These are phyloP conservation scores for Melanerpes aurifrons DNA, from an alignment of 2,113 vertebrate species.

Conservation along the genomic window DNA sequence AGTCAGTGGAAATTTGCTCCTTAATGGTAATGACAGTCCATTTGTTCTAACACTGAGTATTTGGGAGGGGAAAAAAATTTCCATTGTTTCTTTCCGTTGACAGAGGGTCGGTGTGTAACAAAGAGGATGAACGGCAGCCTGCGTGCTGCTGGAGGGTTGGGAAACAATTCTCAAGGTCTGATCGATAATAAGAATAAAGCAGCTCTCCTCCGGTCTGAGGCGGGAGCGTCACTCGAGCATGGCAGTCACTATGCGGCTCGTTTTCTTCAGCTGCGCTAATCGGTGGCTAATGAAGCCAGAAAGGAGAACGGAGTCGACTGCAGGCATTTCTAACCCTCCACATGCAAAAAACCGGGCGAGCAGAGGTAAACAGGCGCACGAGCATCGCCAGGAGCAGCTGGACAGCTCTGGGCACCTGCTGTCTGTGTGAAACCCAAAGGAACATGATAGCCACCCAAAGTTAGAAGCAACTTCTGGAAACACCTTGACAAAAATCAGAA, in stretches of 20 bases:
- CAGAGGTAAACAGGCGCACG: accelerated
- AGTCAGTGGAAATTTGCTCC: not conserved
- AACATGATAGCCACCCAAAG: not conserved
- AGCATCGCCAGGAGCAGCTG: not conserved
- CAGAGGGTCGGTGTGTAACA: not conserved
- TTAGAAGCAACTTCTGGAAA: not conserved
- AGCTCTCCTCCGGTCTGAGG: not conserved
- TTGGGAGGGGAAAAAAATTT: not conserved
- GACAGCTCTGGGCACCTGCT: not conserved
- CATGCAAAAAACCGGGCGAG: accelerated
- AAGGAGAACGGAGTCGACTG: not conserved
- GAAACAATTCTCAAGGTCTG: not conserved
- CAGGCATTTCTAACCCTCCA: not conserved
- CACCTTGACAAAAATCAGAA: not conserved
- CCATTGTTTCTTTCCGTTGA: conserved; percentile 12
- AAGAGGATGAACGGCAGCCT: conserved; percentile 18
- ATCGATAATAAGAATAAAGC: not conserved
- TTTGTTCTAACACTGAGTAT: not conserved
- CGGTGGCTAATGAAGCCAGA: not conserved
- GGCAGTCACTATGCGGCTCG: not conserved
- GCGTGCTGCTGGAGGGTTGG: not conserved
- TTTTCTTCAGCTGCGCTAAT: not conserved
- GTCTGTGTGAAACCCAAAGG: not conserved
- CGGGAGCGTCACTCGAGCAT: not conserved
- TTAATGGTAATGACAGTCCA: not conserved